A percentile compares a stretch with the other conserved stretches of the same genome.
phyloP scores from a whole-genome alignment of 2,113 vertebrate species.

The Alligator mississippiensis region DNA sequence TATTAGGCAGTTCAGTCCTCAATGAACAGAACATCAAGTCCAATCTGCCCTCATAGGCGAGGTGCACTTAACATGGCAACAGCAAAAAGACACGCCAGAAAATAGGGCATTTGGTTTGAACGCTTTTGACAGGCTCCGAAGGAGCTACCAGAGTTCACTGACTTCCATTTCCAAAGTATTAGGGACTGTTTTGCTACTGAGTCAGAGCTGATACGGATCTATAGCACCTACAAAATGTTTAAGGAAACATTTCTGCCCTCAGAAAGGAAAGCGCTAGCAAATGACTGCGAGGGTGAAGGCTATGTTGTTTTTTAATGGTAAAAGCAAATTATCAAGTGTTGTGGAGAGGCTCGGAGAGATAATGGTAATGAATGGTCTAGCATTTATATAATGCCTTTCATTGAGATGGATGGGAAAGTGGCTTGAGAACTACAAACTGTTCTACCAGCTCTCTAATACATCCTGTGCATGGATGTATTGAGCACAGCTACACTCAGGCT shows the following conservation, averaged over 20 bases:
- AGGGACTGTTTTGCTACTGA: neutral
- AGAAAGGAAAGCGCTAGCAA: neutral
- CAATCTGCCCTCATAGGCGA: neutral
- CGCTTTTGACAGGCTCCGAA: neutral
- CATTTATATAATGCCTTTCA: neutral
- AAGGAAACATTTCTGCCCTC: conserved; percentile 21
- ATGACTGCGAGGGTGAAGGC: neutral
- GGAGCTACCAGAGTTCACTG: neutral
- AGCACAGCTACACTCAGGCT: conserved; percentile 4
- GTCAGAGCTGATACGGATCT: neutral
- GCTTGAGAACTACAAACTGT: conserved; percentile 39
- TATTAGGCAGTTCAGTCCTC: neutral
- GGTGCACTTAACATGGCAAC: neutral
- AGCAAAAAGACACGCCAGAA: neutral
- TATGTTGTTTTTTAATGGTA: conserved; percentile 33
- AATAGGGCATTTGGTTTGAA: neutral
- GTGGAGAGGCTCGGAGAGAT: conserved; percentile 27
- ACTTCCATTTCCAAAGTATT: neutral
- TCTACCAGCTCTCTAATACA: conserved; percentile 4
- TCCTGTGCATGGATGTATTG: neutral
- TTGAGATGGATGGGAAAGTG: conserved; percentile 26
- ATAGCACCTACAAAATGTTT: neutral
- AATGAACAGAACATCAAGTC: fast-evolving
- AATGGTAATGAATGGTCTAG: conserved; percentile 38
- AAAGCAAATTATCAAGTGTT: conserved; percentile 14